Conservation (phyloP, 2,113 vertebrate species). For the Rhombomys opimus region DNA sequence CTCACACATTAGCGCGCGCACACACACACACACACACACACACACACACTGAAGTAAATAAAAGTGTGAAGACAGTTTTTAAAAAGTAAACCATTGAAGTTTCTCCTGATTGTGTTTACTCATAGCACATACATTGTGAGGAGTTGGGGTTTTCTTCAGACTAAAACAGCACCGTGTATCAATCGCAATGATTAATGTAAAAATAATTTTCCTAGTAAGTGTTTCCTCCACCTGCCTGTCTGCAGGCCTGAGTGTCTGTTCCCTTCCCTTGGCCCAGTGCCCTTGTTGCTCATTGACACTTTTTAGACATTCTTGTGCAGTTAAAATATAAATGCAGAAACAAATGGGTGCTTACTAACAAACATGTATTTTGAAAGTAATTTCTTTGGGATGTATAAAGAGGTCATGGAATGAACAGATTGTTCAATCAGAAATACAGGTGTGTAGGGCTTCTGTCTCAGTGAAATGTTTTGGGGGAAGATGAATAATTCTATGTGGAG, state of each 20-base stretch:
- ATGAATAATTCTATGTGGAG: neutral
- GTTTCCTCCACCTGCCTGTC: slow-evolving; percentile 71
- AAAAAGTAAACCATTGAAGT: neutral
- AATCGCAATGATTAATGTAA: neutral
- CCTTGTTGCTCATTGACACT: neutral
- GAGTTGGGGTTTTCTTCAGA: slow-evolving; percentile 78
- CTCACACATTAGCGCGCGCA: too few relatives aligned
- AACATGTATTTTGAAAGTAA: neutral
- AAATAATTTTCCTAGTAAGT: slow-evolving; percentile 53
- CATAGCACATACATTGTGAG: slow-evolving; percentile 66
- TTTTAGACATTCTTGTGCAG: slow-evolving; percentile 41
- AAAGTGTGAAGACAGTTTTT: neutral
- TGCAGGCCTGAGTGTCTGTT: slow-evolving; percentile 55
- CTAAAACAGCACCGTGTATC: slow-evolving; percentile 49
- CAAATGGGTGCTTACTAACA: slow-evolving; percentile 28
- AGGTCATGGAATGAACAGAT: neutral
- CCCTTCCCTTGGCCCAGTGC: slow-evolving; percentile 38
- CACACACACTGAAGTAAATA: neutral
- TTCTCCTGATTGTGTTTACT: slow-evolving; percentile 19
- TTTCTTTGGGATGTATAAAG: neutral
- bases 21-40: neutral
- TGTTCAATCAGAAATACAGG: slow-evolving; percentile 33
- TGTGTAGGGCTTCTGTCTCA: neutral
- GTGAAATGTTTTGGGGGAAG: neutral
- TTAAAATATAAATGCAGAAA: neutral